Base-by-base conservation (phyloP, 2,113 vertebrate species). In the Bolborhynchus lineola region DNA sequence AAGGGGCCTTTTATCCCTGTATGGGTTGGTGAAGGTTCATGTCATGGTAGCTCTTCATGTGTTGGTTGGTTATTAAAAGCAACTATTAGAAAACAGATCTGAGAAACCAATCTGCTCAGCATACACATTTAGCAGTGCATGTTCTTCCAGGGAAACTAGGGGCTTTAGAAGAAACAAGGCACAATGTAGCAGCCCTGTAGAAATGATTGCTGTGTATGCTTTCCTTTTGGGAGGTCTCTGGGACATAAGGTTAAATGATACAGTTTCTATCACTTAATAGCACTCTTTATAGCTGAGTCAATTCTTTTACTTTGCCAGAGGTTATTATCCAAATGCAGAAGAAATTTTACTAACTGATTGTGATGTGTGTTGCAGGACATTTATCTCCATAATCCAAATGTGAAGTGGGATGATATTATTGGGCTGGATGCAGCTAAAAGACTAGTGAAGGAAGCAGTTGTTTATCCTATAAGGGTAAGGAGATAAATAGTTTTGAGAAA, bases 391-490 rank as follows among this genome's bases (percentile, higher is more conserved):
- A 99, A 98, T 97, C 99, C 99, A 21, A 99, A 99, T 2, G 98
- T 99, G 95, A 98, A 98, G 84, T 99, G 99, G 99, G 98, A 98
- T 94, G 99, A 99, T 97, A 99, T 99, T 97, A 99, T 99, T 88
- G 99, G 99, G 70, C 98, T 99, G 87, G 98, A 99, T 91, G 98
- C 99, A 62, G 99, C 99, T 93, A 99, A 99, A 98, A 99, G 98
- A 98, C 98, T 99, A 95, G 99, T 99, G 97, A 99, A 99, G 97
- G 99, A 99, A 98, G 99, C 99, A 44, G 99, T 99, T 96, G 99
- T 99, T 94, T 99, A 99, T 97, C 99, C 99, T 77, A 99, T 99
- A 97, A 98, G 98, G 98, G 99, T 99, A 96, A 98, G 97, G 42
- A 4, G 2, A 50, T 64, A 57, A 65, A 75, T 10, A 31, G 16